These are phyloP conservation scores for Hymenopus coronatus DNA, from an alignment of 2,888 invertebrate genomes.

Conservation along the genomic window DNA sequence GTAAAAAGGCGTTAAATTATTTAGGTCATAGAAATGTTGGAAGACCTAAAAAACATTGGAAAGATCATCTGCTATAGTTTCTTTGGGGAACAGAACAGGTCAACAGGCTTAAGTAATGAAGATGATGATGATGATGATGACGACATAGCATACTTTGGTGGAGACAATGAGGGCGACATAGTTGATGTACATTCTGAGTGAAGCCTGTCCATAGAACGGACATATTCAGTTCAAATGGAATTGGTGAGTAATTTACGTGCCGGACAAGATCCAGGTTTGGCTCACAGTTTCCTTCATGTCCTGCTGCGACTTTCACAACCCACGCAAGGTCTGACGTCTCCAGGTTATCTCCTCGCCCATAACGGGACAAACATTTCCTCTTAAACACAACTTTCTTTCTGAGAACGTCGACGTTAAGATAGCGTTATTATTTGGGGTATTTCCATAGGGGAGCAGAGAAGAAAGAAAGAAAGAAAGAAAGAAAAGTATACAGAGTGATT, in stretches of 20 bases:
- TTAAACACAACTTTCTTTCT: background rate
- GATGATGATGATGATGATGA: too few species aligned
- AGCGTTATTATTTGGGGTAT: too few species aligned
- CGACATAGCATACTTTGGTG: too few species aligned
- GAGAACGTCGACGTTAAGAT: background rate
- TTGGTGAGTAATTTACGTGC: background rate
- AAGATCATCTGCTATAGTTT: too few species aligned
- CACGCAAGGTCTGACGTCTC: background rate
- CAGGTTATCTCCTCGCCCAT: background rate
- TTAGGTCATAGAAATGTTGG: too few species aligned
- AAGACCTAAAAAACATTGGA: too few species aligned
- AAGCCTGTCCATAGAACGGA: background rate
- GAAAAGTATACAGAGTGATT: background rate
- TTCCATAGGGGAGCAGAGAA: too few species aligned
- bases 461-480: background rate
- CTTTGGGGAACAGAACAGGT: too few species aligned
- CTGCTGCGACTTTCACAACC: background rate
- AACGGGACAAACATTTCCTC: background rate
- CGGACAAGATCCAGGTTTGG: background rate
- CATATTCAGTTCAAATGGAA: background rate
- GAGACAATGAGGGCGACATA: too few species aligned
- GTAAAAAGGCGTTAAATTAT: too few species aligned
- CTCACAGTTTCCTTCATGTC: background rate
- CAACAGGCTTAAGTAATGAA: too few species aligned
- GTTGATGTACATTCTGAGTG: too few species aligned